A percentile compares a stretch with the other conserved stretches of the same genome.
Conservation (phyloP, 2,113 vertebrate genomes). For the Hylia prasina region DNA sequence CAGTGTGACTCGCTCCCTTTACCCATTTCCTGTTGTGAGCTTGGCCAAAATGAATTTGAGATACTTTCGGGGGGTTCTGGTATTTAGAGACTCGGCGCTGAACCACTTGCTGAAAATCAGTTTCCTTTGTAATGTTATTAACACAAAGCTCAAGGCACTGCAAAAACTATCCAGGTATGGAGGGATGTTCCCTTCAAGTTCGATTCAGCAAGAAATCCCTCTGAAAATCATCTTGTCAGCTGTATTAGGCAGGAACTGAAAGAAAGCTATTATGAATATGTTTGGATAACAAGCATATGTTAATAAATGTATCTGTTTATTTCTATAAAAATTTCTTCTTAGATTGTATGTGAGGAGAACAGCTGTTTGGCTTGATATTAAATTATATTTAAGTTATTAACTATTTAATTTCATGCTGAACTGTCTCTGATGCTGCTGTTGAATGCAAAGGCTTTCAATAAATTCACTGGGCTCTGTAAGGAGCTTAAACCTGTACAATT, state of each 20-base stretch:
- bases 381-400: background rate
- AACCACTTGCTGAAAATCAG: background rate
- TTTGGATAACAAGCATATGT: background rate
- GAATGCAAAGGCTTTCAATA: background rate
- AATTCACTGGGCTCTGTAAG: background rate
- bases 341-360: background rate
- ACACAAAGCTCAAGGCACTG: background rate
- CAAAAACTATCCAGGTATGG: background rate
- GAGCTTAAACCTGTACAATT: background rate
- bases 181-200: background rate
- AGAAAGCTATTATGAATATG: background rate
- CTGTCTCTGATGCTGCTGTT: background rate
- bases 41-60: background rate
- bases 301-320: background rate
- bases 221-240: background rate
- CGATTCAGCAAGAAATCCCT: background rate
- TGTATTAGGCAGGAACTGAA: background rate
- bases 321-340: background rate
- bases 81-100: background rate
- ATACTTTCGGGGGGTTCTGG: background rate
- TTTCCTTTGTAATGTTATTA: background rate
- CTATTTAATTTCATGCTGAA: background rate
- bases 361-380: background rate
- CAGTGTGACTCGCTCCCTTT: background rate
- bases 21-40: background rate